These are phyloP conservation scores for Protosalanx chinensis DNA, from an alignment of 2,797 vertebrate genomes.

Conservation along the genomic window DNA sequence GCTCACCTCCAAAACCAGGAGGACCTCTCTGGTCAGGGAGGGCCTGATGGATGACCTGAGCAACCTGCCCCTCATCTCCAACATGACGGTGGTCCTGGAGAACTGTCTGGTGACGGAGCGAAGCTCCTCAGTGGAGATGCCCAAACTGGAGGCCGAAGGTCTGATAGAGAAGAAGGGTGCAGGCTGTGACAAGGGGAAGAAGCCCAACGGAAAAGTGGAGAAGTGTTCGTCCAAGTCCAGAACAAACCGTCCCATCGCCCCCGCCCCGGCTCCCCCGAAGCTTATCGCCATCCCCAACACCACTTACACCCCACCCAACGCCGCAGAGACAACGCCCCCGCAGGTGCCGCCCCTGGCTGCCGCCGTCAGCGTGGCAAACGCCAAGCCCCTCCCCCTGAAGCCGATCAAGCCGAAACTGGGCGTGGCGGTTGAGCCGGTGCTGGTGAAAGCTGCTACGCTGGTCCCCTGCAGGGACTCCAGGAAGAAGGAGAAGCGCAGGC, in stretches of 20 bases:
- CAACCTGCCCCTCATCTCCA: constrained; percentile 93
- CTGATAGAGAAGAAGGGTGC: constrained; percentile 88
- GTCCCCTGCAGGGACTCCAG: constrained; percentile 89
- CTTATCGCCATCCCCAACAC: constrained; percentile 93
- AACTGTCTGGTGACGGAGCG: constrained; percentile 84
- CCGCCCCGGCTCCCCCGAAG: constrained; percentile 89
- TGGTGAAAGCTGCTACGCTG: constrained; percentile 84
- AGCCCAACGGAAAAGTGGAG: constrained; percentile 87
- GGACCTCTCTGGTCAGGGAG: constrained; percentile 89
- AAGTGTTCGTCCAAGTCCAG: constrained; percentile 91
- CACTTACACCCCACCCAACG: constrained; percentile 69
- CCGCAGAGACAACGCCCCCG: constrained; percentile 78
- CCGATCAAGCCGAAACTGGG: constrained; percentile 98
- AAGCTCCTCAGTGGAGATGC: constrained; percentile 88
- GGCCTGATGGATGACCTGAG: constrained; percentile 83
- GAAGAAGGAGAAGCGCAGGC: constrained; percentile 93
- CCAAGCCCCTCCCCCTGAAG: constrained; percentile 91
- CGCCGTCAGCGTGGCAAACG: constrained; percentile 83
- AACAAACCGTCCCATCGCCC: constrained; percentile 87
- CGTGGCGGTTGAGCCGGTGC: constrained; percentile 86
- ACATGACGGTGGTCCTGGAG: constrained; percentile 91
- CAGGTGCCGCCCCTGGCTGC: constrained; percentile 72
- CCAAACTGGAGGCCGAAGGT: constrained; percentile 94
- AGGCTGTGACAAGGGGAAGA: constrained; percentile 81
- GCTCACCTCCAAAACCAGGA: constrained; percentile 80